Evolutionary conservation across 2,888 invertebrate species (phyloP).

Genomic region (Chironomus tentans): DNA sequence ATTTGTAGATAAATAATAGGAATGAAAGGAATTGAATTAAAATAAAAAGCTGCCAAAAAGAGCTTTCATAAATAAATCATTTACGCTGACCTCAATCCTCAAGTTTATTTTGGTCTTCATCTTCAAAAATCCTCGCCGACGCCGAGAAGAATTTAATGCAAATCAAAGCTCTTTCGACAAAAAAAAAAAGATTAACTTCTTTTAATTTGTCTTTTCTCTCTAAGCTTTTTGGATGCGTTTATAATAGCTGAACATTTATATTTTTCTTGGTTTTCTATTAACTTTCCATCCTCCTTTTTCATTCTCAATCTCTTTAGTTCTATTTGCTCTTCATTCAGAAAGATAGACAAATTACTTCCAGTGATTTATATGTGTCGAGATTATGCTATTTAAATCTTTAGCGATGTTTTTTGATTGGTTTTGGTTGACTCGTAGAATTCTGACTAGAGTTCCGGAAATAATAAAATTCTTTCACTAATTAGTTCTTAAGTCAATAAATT

Average conservation of each 20-base stretch:
- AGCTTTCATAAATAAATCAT: no score
- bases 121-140: neutral
- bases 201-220: constrained; percentile 5
- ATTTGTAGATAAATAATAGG: no score
- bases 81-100: no score
- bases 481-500: no score
- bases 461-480: no score
- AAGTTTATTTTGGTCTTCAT: neutral
- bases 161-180: neutral
- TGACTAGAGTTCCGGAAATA: no score
- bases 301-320: neutral
- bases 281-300: neutral
- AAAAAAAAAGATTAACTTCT: constrained; percentile 5
- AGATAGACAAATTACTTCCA: neutral
- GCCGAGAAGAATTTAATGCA: constrained; percentile 1
- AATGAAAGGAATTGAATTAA: no score
- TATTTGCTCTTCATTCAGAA: neutral
- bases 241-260: neutral
- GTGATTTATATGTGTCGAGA: constrained; percentile 19
- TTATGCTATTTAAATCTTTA: neutral
- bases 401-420: neutral
- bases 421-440: no score
- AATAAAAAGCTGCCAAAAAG: no score
- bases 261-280: neutral
- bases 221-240: neutral